Evolutionary conservation across 1,140 invertebrate genomes (phyloP).

Genomic region (Atta texana): DNA sequence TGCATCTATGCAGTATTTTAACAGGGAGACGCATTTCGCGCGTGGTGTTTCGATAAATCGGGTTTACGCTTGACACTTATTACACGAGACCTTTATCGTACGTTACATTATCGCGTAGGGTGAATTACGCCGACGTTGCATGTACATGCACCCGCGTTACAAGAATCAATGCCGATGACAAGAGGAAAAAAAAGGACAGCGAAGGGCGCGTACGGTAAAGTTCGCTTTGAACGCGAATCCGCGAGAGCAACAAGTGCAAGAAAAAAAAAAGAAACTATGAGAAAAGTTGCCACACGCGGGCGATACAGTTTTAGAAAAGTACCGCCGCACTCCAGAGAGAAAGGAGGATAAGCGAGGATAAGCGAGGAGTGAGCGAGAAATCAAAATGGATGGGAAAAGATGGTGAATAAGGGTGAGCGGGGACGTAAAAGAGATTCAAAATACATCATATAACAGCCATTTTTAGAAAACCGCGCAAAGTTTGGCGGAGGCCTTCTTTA

Average conservation of each 20-base stretch:
- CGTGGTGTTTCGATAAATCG: conserved; percentile 56
- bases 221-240: conserved; percentile 44
- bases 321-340: neutral
- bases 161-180: conserved; percentile 15
- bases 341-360: neutral
- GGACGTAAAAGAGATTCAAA: conserved; percentile 69
- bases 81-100: conserved; percentile 58
- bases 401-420: neutral
- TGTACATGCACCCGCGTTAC: neutral
- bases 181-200: neutral
- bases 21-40: conserved; percentile 30
- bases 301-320: conserved; percentile 53
- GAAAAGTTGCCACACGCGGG: conserved; percentile 32
- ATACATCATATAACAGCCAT: conserved; percentile 72
- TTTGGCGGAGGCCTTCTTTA: conserved; percentile 31
- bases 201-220: conserved; percentile 9
- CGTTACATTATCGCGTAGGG: conserved; percentile 50
- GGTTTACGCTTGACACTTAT: conserved; percentile 59
- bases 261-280: conserved; percentile 1
- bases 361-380: conserved; percentile 54
- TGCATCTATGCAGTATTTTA: conserved; percentile 17
- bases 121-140: conserved; percentile 43
- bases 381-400: conserved; percentile 56
- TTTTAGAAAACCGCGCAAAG: conserved; percentile 49
- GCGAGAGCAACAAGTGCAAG: conserved; percentile 54